Percentiles rank a stretch among this genome's conserved stretches.
Evolutionary conservation across 2,888 invertebrate genomes (phyloP).

Genomic region (Zygaena filipendulae): DNA sequence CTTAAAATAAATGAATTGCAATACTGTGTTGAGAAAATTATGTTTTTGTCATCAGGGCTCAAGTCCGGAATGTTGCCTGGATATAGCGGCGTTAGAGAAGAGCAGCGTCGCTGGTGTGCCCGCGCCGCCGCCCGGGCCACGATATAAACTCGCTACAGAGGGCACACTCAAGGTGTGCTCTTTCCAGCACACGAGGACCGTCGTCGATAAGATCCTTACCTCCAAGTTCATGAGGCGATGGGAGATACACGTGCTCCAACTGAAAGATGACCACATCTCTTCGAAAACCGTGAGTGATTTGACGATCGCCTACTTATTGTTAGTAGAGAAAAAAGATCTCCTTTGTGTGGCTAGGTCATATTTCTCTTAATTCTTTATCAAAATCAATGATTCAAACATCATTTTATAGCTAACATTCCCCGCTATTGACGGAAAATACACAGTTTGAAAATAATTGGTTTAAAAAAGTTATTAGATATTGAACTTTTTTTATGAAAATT

Average conservation of each 20-base stretch:
- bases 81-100: conserved; percentile 48
- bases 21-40: no score
- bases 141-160: conserved; percentile 77
- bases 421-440: no score
- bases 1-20: no score
- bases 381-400: no score
- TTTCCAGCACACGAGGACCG: conserved; percentile 79
- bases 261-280: conserved; percentile 74
- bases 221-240: conserved; percentile 81
- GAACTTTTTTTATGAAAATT: no score
- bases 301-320: neutral
- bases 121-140: conserved; percentile 63
- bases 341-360: neutral
- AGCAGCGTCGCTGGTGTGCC: conserved; percentile 37
- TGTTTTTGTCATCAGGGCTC: conserved; percentile 49
- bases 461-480: no score
- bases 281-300: conserved; percentile 75
- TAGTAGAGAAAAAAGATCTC: neutral
- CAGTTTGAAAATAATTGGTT: no score
- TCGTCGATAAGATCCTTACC: conserved; percentile 82
- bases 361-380: no score
- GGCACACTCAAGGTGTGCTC: conserved; percentile 80
- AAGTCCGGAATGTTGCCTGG: conserved; percentile 62
- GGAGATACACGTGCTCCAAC: conserved; percentile 79
- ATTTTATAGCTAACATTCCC: no score